phyloP scores from a whole-genome alignment of 2,113 vertebrate genomes.

The Paralichthys olivaceus region DNA sequence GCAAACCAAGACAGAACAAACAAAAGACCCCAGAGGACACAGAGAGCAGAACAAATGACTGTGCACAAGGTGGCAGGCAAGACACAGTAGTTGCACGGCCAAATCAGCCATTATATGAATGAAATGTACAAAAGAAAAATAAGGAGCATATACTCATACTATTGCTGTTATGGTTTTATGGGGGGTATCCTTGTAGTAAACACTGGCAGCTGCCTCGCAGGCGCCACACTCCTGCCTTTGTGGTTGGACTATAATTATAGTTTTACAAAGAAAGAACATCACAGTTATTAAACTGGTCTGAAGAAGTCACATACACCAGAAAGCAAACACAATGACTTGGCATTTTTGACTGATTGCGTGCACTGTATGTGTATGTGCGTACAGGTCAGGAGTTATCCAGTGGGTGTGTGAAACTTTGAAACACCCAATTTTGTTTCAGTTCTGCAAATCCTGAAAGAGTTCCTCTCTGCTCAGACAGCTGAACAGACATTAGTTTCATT shows the following conservation, averaged over 20 bases:
- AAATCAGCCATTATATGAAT: not conserved
- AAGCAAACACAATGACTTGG: slow-evolving; percentile 22
- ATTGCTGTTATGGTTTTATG: not conserved
- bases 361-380: not conserved
- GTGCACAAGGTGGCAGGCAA: slow-evolving; percentile 74
- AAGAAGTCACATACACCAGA: slow-evolving; percentile 22
- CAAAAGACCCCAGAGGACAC: slow-evolving; percentile 12
- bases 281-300: slow-evolving; percentile 34
- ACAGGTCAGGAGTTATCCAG: slow-evolving; percentile 13
- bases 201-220: slow-evolving; percentile 19
- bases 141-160: not conserved
- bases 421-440: slow-evolving; percentile 60
- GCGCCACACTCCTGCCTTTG: slow-evolving; percentile 5
- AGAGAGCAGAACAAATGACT: slow-evolving; percentile 35
- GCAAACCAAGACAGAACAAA: not conserved
- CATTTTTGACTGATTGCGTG: not conserved
- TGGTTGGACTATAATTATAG: slow-evolving; percentile 44
- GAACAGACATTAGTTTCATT: slow-evolving; percentile 32
- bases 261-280: slow-evolving; percentile 12
- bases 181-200: slow-evolving; percentile 1
- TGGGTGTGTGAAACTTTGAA: slow-evolving; percentile 42
- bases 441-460: slow-evolving; percentile 57
- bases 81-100: slow-evolving; percentile 30
- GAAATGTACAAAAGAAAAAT: not conserved
- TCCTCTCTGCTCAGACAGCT: slow-evolving; percentile 27